These are phyloP conservation scores for Rhynchonycteris naso DNA, from an alignment of 2,797 vertebrate species.

Conservation along the genomic window DNA sequence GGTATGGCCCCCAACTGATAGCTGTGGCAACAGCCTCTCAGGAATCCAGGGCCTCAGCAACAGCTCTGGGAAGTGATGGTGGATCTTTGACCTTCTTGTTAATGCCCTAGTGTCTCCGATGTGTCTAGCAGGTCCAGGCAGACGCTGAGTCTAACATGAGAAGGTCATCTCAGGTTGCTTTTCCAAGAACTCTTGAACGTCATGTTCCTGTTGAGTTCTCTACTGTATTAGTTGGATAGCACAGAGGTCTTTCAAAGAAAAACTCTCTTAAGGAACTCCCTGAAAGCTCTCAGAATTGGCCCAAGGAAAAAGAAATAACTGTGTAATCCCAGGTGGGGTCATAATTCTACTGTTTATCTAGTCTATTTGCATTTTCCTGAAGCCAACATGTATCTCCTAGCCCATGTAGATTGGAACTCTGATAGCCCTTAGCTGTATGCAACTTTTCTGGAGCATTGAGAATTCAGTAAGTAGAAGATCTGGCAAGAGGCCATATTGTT, in stretches of 20 bases:
- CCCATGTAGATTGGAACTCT: background rate
- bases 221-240: background rate
- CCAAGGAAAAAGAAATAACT: background rate
- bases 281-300: background rate
- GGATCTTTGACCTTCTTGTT: background rate
- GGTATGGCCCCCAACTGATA: background rate
- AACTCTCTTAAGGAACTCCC: background rate
- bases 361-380: background rate
- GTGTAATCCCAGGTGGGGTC: background rate
- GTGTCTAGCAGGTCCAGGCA: background rate
- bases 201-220: background rate
- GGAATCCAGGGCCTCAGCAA: background rate
- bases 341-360: background rate
- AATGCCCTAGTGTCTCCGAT: background rate
- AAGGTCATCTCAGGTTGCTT: background rate
- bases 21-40: background rate
- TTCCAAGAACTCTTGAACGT: background rate
- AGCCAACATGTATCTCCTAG: background rate
- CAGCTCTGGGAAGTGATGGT: background rate
- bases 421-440: background rate
- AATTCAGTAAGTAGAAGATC: background rate
- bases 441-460: background rate
- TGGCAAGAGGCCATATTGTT: background rate
- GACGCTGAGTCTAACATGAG: background rate
- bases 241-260: background rate